Evolutionary conservation across 2,797 vertebrate species (phyloP).

Genomic region (Gobio occitaniae): DNA sequence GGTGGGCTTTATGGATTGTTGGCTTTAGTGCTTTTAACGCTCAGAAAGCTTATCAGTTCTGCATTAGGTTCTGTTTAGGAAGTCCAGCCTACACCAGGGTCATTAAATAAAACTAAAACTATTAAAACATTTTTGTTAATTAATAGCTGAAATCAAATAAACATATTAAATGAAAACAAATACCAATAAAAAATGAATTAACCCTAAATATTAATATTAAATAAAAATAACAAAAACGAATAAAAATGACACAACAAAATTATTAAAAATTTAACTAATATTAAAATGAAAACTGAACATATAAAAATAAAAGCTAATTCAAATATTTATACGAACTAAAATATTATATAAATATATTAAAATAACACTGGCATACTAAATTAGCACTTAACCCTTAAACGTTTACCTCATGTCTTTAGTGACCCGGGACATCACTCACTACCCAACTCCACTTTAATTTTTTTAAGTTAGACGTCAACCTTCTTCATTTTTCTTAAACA

Average conservation of each 20-base stretch:
- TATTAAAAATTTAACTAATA: background rate
- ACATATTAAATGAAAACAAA: background rate
- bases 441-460: too few species aligned
- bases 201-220: background rate
- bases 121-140: background rate
- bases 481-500: too few species aligned
- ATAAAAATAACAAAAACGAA: background rate
- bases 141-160: background rate
- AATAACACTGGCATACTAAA: background rate
- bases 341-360: background rate
- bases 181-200: too few species aligned
- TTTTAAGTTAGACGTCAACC: too few species aligned
- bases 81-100: background rate
- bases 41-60: background rate
- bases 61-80: background rate
- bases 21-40: background rate
- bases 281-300: background rate
- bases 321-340: background rate
- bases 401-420: too few species aligned
- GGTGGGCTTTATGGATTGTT: slow-evolving; percentile 29
- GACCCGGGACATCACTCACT: too few species aligned
- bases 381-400: background rate
- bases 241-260: background rate
- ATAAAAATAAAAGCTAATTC: background rate
- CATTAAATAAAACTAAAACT: background rate